Conservation (phyloP, 2,888 invertebrate genomes). For the Saturnia pavonia region DNA sequence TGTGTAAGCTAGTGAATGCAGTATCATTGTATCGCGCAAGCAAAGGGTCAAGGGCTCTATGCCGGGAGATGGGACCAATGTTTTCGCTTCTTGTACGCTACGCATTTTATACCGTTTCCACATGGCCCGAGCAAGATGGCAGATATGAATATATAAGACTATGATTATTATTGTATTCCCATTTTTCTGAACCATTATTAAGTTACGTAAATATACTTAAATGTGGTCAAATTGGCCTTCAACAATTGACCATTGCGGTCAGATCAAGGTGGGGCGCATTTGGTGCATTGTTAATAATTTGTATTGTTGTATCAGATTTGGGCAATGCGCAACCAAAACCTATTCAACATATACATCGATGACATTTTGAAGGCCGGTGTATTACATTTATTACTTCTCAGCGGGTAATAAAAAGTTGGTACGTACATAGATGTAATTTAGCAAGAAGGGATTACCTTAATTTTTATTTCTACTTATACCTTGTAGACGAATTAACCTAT, state of each 20-base stretch:
- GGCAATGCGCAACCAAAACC: slow-evolving; percentile 8
- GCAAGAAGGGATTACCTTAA: slow-evolving; percentile 36
- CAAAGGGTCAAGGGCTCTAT: too few species aligned
- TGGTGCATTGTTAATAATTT: too few species aligned
- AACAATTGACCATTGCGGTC: not conserved
- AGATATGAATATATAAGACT: not conserved
- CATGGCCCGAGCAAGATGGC: too few species aligned
- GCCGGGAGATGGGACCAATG: too few species aligned
- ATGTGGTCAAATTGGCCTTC: not conserved
- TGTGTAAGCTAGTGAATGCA: too few species aligned
- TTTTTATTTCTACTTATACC: not conserved
- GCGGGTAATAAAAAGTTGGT: slow-evolving; percentile 66
- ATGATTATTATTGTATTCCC: not conserved
- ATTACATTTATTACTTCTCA: slow-evolving; percentile 74
- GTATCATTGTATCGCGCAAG: too few species aligned
- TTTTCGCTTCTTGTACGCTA: too few species aligned
- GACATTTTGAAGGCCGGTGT: slow-evolving; percentile 74
- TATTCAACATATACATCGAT: slow-evolving; percentile 71
- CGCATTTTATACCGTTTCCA: too few species aligned
- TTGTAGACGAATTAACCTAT: not conserved
- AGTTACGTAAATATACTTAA: not conserved
- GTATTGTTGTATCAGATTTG: not conserved
- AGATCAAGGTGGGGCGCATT: not conserved
- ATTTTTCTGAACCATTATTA: not conserved
- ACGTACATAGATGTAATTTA: slow-evolving; percentile 33